These are phyloP conservation scores for Lethenteron reissneri DNA, from an alignment of 2,113 vertebrate genomes.

Conservation along the genomic window DNA sequence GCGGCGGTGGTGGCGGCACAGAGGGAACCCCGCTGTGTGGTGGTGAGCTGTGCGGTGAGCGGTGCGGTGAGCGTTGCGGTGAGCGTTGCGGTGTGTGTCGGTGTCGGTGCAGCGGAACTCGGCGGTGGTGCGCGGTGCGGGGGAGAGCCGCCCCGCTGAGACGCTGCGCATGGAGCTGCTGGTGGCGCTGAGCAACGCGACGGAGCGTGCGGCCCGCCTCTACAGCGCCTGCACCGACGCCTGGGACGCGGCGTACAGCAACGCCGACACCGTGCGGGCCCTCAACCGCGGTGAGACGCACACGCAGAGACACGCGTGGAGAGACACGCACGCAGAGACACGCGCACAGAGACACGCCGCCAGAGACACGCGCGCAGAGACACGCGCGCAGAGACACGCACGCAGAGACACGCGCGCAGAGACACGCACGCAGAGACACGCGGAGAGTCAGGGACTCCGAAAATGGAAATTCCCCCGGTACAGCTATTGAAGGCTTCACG, in stretches of 20 bases:
- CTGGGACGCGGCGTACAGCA: slow-evolving; percentile 47
- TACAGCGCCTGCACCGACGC: slow-evolving; percentile 70
- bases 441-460: too few relatives aligned
- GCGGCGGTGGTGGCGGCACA: neutral
- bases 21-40: neutral
- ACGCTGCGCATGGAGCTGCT: slow-evolving; percentile 54
- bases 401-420: too few relatives aligned
- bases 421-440: too few relatives aligned
- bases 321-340: too few relatives aligned
- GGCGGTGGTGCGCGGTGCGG: slow-evolving; percentile 47
- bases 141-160: slow-evolving; percentile 51
- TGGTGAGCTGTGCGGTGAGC: neutral
- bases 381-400: too few relatives aligned
- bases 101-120: slow-evolving; percentile 53
- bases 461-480: too few relatives aligned
- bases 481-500: too few relatives aligned
- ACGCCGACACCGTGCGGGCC: too few relatives aligned
- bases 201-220: slow-evolving; percentile 59
- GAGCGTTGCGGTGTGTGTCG: neutral
- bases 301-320: too few relatives aligned
- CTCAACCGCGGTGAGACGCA: too few relatives aligned
- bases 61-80: neutral
- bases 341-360: too few relatives aligned
- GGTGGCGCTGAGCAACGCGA: slow-evolving; percentile 58
- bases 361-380: too few relatives aligned